Base-by-base conservation (phyloP, 2,797 vertebrate genomes). In the Morus bassanus region DNA sequence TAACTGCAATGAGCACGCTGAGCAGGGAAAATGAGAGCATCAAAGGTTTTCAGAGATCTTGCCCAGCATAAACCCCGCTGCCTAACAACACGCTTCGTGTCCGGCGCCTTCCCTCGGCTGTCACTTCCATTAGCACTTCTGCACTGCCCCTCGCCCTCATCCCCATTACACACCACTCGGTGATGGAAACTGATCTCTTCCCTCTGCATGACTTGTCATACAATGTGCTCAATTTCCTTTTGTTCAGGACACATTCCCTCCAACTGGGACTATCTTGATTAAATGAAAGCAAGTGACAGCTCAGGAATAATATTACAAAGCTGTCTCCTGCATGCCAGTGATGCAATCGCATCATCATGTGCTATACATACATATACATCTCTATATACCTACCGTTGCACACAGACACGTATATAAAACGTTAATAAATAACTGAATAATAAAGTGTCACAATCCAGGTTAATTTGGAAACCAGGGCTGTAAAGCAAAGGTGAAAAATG, bases 401-500 rank as follows among this genome's bases (percentile, higher is more conserved):
- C 13, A 3, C n/a, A 51, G 83, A 37, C 75, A 70, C 61, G 2
- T 37, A 63, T 22, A 83, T 8, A 51, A 83, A 75, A 45, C 17
- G 18, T 51, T 74, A 81, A 92, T 74, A 85, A 93, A 90, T 78
- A 89, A 93, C 50, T 80, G 85, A 91, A 88, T 90, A 85, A 91
- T 90, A 56, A 85, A 90, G 75, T 70, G 89, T 80, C 91, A 78
- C 91, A 30, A 70, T 13, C 65, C 79, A 48, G 89, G 91, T 74
- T 90, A 68, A 88, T 87, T 78, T 87, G 89, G 83, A 76, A 91
- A 81, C 35, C 51, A 69, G 51, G 70, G 91, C 85, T 53, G 78
- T 50, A 83, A 93, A 93, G 74, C 54, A 56, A 54, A 91, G 91
- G 85, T 96, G 91, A 93, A 64, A 91, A 95, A 95, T 81, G 93